These are phyloP conservation scores for Centropus bengalensis DNA, from an alignment of 2,113 vertebrate genomes.

Conservation along the genomic window DNA sequence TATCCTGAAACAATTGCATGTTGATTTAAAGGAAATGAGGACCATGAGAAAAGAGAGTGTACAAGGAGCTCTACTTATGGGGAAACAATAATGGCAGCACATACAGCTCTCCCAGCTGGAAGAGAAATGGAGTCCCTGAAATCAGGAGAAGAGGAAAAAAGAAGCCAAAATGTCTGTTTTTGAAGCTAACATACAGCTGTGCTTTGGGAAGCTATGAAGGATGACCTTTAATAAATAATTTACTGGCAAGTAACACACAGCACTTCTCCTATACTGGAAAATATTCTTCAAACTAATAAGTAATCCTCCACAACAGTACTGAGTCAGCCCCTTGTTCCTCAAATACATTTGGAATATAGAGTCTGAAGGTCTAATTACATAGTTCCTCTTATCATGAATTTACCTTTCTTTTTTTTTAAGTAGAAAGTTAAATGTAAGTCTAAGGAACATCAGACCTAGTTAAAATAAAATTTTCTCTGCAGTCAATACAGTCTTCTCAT, in stretches of 20 bases:
- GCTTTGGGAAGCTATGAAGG: neutral
- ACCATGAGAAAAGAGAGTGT: neutral
- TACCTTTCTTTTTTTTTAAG: neutral
- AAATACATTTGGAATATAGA: neutral
- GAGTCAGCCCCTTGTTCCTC: neutral
- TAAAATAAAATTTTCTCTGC: neutral
- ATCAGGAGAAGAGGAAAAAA: neutral
- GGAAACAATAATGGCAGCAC: neutral
- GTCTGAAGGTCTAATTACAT: neutral
- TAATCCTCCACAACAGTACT: neutral
- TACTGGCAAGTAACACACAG: neutral
- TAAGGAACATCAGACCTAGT: neutral
- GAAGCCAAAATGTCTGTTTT: neutral
- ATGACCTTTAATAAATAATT: neutral
- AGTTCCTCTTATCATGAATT: neutral
- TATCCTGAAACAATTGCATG: neutral
- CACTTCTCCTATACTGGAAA: neutral
- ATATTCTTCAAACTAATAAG: neutral
- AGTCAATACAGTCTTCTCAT: neutral
- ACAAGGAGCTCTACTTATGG: neutral
- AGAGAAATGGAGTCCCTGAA: neutral
- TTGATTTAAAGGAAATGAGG: neutral
- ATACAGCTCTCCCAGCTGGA: neutral
- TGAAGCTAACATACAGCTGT: neutral
- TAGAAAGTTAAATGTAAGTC: neutral